These are phyloP conservation scores for Epizoanthus stellaris DNA, from an alignment of 92 coral and sea anemone genomes.

Conservation along the genomic window DNA sequence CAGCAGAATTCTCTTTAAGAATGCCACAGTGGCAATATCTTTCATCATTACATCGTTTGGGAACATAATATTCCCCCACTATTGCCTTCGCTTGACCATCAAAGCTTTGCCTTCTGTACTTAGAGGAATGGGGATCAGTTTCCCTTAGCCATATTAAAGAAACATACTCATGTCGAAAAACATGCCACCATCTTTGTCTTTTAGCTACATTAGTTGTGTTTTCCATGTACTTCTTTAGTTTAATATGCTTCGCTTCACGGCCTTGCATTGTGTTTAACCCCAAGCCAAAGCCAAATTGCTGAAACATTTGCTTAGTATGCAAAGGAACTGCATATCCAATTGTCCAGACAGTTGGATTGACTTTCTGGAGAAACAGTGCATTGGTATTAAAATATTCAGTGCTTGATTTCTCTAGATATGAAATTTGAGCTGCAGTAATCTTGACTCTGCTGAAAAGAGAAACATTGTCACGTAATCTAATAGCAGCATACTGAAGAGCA, in stretches of 20 bases:
- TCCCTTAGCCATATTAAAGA: conserved; percentile 33
- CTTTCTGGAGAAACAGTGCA: conserved; percentile 48
- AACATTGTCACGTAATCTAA: conserved; percentile 14
- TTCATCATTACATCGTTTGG: neutral
- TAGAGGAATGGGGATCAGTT: conserved; percentile 25
- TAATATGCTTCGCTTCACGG: conserved; percentile 70
- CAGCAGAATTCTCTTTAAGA: conserved; percentile 32
- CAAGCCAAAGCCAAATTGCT: conserved; percentile 68
- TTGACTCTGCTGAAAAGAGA: conserved; percentile 9
- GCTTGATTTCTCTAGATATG: conserved; percentile 46
- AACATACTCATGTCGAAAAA: conserved; percentile 70
- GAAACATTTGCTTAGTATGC: conserved; percentile 61
- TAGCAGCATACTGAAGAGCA: conserved; percentile 6
- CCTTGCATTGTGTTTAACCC: conserved; percentile 81
- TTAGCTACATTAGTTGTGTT: conserved; percentile 71
- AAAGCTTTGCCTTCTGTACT: no score
- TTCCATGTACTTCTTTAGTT: conserved; percentile 58
- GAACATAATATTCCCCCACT: no score
- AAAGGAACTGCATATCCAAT: conserved; percentile 76
- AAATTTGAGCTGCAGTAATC: conserved; percentile 24
- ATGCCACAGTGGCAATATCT: conserved; percentile 14
- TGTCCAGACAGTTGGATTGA: conserved; percentile 74
- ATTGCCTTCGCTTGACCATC: no score
- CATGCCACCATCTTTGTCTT: conserved; percentile 68
- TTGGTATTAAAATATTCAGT: conserved; percentile 58